These are phyloP conservation scores for Omphaloscelis lunosa DNA, from an alignment of 2,888 invertebrate genomes.

Conservation along the genomic window DNA sequence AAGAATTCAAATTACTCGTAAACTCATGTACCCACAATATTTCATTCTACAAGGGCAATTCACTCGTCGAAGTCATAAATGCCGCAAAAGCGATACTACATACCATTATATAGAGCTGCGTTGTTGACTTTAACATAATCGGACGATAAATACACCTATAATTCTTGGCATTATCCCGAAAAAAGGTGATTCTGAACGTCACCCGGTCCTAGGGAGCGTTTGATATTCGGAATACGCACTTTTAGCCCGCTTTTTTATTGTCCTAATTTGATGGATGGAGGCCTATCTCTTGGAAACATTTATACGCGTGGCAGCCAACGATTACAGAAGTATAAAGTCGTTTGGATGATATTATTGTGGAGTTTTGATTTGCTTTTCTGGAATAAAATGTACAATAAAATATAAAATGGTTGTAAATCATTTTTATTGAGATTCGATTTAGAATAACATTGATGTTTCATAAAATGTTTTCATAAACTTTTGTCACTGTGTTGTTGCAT, in stretches of 20 bases:
- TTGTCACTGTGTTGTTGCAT: not conserved
- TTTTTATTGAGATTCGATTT: slow-evolving; percentile 34
- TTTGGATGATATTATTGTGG: slow-evolving; percentile 43
- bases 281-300: slow-evolving; percentile 62
- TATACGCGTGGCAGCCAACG: slow-evolving; percentile 52
- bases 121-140: slow-evolving; percentile 67
- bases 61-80: slow-evolving; percentile 45
- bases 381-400: slow-evolving; percentile 31
- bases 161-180: slow-evolving; percentile 65
- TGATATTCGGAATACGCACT: slow-evolving; percentile 65
- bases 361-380: slow-evolving; percentile 43
- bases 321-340: slow-evolving; percentile 53
- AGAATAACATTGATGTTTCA: not conserved
- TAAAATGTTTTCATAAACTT: not conserved
- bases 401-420: slow-evolving; percentile 19
- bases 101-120: slow-evolving; percentile 47
- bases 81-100: slow-evolving; percentile 45
- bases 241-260: slow-evolving; percentile 62
- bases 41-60: slow-evolving; percentile 40
- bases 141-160: slow-evolving; percentile 66
- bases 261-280: slow-evolving; percentile 60
- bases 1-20: slow-evolving; percentile 52
- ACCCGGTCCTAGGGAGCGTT: slow-evolving; percentile 45
- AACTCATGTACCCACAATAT: slow-evolving; percentile 43
- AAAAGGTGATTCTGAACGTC: slow-evolving; percentile 66